Evolutionary conservation across 2,888 invertebrate species (phyloP).

Genomic region (Coecobrya sp.): DNA sequence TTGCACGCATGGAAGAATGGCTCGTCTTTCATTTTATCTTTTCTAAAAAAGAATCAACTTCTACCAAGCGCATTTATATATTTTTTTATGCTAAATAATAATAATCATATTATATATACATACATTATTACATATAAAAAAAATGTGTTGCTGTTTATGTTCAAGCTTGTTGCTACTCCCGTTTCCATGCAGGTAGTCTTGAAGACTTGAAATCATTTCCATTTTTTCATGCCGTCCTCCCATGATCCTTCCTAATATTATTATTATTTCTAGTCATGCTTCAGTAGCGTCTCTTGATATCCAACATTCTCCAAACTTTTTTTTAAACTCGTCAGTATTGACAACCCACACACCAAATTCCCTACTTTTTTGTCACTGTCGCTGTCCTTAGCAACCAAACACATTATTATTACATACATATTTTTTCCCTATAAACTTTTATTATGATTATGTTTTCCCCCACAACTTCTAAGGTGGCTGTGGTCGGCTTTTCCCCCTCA

Average conservation of each 20-base stretch:
- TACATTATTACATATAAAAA: too few species aligned
- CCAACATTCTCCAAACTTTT: too few species aligned
- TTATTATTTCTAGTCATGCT: constrained; percentile 30
- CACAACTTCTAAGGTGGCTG: too few species aligned
- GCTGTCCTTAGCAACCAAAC: not conserved
- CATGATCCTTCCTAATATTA: not conserved
- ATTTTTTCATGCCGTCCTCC: not conserved
- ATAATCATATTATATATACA: too few species aligned
- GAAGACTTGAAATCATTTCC: not conserved
- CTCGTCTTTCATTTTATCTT: not conserved
- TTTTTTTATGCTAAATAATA: not conserved
- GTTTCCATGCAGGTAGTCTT: too few species aligned
- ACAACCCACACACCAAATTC: not conserved
- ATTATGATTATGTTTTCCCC: constrained; percentile 48
- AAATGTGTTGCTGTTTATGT: too few species aligned
- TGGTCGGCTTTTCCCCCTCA: not conserved
- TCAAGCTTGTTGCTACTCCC: too few species aligned
- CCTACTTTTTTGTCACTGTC: not conserved
- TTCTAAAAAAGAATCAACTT: not conserved
- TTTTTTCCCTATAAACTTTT: constrained; percentile 37
- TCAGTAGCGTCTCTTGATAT: too few species aligned
- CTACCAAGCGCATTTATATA: not conserved
- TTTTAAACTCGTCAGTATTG: not conserved
- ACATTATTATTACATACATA: too few species aligned
- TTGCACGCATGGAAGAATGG: not conserved